These are phyloP conservation scores for Strix occidentalis DNA, from an alignment of 2,797 vertebrate genomes.

Conservation along the genomic window DNA sequence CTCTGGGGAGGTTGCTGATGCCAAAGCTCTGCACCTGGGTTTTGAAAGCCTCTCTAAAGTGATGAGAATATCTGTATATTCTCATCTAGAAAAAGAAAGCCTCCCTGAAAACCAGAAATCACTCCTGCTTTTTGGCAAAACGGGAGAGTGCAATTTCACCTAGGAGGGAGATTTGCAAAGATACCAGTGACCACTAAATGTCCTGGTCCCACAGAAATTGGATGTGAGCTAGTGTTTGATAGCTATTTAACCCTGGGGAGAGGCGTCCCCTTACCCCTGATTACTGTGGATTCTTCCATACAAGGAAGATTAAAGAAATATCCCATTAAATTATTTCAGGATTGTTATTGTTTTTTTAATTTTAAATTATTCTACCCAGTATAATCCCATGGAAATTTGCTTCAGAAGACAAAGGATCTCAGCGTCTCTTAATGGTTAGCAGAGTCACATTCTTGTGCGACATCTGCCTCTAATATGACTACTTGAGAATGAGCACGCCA, in stretches of 20 bases:
- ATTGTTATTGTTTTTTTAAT: background rate
- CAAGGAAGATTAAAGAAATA: conserved; percentile 21
- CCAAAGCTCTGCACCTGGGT: conserved; percentile 66
- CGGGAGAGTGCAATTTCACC: background rate
- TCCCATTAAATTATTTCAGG: background rate
- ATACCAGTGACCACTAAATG: background rate
- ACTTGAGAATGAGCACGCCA: background rate
- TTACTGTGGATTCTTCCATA: background rate
- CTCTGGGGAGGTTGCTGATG: conserved; percentile 51
- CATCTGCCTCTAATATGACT: conserved; percentile 37
- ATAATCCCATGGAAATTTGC: background rate
- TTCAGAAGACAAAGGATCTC: conserved; percentile 8
- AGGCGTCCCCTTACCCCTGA: background rate
- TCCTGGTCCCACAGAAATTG: background rate
- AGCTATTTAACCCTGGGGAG: background rate
- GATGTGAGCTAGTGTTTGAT: background rate
- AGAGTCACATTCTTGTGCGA: background rate
- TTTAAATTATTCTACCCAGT: background rate
- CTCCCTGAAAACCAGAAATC: background rate
- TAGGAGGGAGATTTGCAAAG: conserved; percentile 8
- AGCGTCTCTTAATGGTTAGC: background rate
- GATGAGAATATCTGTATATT: conserved; percentile 31
- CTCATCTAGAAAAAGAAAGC: conserved; percentile 30
- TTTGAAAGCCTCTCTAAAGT: conserved; percentile 44
- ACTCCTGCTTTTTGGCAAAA: conserved; percentile 53